Conservation (phyloP, 2,113 vertebrate species). For the Cranoglanis bouderius region DNA sequence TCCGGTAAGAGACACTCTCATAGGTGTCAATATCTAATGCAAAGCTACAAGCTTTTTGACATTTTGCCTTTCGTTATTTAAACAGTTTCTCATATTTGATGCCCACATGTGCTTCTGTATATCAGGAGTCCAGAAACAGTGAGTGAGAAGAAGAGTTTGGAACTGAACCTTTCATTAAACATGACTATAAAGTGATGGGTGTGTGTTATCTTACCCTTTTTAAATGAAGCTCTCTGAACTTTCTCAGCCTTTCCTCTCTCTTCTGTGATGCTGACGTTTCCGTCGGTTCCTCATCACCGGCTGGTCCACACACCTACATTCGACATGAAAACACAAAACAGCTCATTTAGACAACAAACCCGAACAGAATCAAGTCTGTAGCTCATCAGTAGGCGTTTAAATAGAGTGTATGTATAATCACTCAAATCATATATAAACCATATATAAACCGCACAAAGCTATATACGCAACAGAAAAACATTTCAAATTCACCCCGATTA, state of each 20-base stretch:
- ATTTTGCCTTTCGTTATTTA: background rate
- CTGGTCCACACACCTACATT: constrained; percentile 50
- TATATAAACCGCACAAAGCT: background rate
- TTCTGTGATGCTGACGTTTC: constrained; percentile 68
- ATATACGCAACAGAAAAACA: background rate
- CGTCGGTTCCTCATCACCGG: constrained; percentile 47
- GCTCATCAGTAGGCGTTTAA: too few relatives aligned
- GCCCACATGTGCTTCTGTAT: background rate
- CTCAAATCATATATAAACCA: too few relatives aligned
- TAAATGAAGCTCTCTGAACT: constrained; percentile 89
- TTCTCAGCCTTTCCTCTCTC: constrained; percentile 83
- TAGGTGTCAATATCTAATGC: background rate
- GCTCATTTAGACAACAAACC: background rate
- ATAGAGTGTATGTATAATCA: too few relatives aligned
- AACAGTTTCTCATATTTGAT: background rate
- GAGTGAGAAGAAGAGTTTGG: too few relatives aligned
- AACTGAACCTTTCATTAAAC: background rate
- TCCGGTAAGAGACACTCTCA: background rate
- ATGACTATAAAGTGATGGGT: background rate
- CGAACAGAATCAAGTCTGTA: background rate
- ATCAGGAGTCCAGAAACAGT: background rate
- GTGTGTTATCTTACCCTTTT: constrained; percentile 77
- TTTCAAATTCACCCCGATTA: background rate
- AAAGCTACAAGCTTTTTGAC: background rate
- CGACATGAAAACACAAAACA: background rate